phyloP scores from a whole-genome alignment of 2,113 vertebrate genomes.

The Atrichornis clamosus region DNA sequence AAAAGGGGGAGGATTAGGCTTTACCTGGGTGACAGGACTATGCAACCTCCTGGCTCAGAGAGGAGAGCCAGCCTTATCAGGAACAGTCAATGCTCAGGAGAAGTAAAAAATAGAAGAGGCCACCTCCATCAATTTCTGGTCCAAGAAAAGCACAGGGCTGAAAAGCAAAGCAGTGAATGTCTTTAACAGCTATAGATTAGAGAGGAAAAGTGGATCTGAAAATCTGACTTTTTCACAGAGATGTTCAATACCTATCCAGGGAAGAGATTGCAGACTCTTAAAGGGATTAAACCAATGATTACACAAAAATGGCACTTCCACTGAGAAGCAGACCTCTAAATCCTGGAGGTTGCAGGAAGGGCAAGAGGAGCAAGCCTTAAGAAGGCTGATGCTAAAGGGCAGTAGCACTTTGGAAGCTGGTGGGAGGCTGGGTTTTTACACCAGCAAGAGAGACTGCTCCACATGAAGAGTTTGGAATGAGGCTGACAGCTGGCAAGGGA shows the following conservation, averaged over 20 bases:
- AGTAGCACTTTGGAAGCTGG: background rate
- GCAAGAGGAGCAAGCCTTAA: background rate
- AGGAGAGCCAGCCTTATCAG: conserved; percentile 2
- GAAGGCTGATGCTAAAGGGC: background rate
- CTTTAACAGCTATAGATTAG: conserved; percentile 56
- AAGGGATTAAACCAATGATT: conserved; percentile 55
- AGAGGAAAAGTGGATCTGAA: conserved; percentile 55
- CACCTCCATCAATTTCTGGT: conserved; percentile 46
- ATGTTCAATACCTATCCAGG: conserved; percentile 46
- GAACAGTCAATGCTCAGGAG: conserved; percentile 22
- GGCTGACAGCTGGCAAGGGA: background rate
- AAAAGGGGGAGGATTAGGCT: conserved; percentile 1
- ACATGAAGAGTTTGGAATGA: background rate
- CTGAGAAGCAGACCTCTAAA: conserved; percentile 8
- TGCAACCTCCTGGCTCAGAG: background rate
- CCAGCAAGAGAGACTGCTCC: background rate
- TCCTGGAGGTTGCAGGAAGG: conserved; percentile 4
- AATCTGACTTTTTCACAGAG: conserved; percentile 44
- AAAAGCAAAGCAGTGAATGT: conserved; percentile 34
- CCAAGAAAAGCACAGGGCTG: background rate
- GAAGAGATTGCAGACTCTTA: conserved; percentile 29
- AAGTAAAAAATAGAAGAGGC: conserved; percentile 38
- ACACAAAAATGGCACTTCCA: conserved; percentile 41
- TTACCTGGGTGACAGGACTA: background rate
- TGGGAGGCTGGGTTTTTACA: background rate